Base-by-base conservation (phyloP, 2,113 vertebrate species). In the Cyrtonyx montezumae region DNA sequence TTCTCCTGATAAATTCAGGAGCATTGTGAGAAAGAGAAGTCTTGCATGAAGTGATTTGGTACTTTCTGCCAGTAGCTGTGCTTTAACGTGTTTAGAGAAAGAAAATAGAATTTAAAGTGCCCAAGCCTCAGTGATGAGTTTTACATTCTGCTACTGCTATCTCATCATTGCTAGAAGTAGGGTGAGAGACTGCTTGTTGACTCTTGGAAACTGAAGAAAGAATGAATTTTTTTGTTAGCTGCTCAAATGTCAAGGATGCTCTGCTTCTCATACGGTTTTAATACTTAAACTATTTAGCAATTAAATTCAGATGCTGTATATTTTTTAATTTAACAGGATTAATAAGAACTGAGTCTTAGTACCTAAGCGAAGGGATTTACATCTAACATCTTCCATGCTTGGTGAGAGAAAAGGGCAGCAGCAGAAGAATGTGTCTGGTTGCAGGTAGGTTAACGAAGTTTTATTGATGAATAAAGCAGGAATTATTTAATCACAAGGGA, bases 391-490 rank as follows among this genome's bases (percentile, higher is more conserved):
- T 79, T 69, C 62, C 0, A 0, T 48, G 40, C n/a, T 23, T 69
- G 22, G 56, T 59, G 32, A 73, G 53, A 74, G 55, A 55, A 6
- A 42, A 92, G 53, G 15, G 70, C 55, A 85, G 65, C 73, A 89
- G 75, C 67, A 82, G 34, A 81, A 91, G 63, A 88, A 93, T 55
- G 51, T 19, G 42, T 42, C 43, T 56, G 45, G 68, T 51, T 86
- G 80, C 58, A 62, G 58, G 32, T 28, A 55, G 73, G 79, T 89
- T 58, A 85, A 96, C 76, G 79, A 37, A 76, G 46, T 94, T 97
- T 97, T 98, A 97, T 97, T 98, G 85, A 83, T 43, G 79, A 91
- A 82, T 79, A 69, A 87, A 74, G 63, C 17, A 65, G 84, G 73
- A 79, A 63, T 87, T 92, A 36, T 69, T 84, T 70, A 53, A 89